Percentiles rank a stretch among this genome's conserved stretches.
Conservation (phyloP, 2,113 vertebrate species). For the Alectura lathami region DNA sequence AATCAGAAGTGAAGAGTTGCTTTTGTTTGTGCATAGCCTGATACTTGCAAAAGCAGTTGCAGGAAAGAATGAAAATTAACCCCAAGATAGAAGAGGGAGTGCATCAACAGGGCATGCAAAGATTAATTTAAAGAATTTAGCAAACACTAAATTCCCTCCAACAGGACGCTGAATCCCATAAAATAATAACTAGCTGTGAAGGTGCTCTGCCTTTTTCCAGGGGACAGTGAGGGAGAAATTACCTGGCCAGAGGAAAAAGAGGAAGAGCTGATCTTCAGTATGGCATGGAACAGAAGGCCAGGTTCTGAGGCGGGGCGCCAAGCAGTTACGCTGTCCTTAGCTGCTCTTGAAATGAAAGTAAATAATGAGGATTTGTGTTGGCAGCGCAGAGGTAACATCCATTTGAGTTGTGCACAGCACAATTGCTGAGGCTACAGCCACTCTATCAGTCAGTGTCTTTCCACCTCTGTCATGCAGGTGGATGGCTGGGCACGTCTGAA, state of each 20-base stretch:
- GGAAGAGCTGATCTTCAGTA: background rate
- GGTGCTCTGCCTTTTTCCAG: fast-evolving
- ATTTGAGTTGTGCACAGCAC: background rate
- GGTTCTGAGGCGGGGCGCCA: background rate
- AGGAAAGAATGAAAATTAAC: background rate
- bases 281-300: background rate
- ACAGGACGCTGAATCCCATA: background rate
- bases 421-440: background rate
- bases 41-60: fast-evolving
- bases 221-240: background rate
- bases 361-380: background rate
- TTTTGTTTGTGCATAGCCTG: background rate
- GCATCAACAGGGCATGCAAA: background rate
- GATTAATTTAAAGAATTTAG: background rate
- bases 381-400: background rate
- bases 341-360: background rate
- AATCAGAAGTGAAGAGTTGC: background rate
- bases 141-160: background rate
- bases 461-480: background rate
- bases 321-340: background rate
- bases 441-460: fast-evolving
- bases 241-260: background rate
- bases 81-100: fast-evolving
- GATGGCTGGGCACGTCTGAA: background rate
- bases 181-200: fast-evolving